Base-by-base conservation (phyloP, 2,797 vertebrate species). In the Microcaecilia unicolor region DNA sequence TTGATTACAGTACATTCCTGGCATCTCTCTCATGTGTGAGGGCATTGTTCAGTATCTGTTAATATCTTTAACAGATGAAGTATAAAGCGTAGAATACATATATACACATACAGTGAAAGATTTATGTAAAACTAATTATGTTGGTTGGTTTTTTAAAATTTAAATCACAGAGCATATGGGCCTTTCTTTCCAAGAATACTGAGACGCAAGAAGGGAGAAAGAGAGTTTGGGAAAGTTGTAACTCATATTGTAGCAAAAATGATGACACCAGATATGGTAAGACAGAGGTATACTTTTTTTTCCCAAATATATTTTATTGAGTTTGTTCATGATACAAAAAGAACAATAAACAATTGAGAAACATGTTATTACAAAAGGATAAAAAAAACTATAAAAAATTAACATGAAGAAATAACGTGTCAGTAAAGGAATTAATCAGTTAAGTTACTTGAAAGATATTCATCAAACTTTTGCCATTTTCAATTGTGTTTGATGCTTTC, bases 241-340 rank as follows among this genome's bases (percentile, higher is more conserved):
- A 80, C 73, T 28, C 71, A 76, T 23, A 65, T 76, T 30, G 74
- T 78, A 43, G 57, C 72, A 19, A 74, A 74, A 47, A 68, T 74
- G 31, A 69, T 75, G 55, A 72, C 67, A 26, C 51, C 65, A 19
- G 70, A 80, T 39, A 77, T 78, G 70, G 71, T 78, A 49, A 41
- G 34, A 30, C 25, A 18, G 26, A 48, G 41, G 31, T 37, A 30
- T 7, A 13, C 9, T 38, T 27, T 17, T 37, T 36, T n/a, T n/a
- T n/a, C n/a, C n/a, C n/a, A n/a, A n/a, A n/a, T n/a, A n/a, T n/a
- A n/a, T n/a, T n/a, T n/a, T n/a, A n/a, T n/a, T n/a, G n/a, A n/a
- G n/a, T n/a, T n/a, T n/a, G n/a, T n/a, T n/a, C n/a, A n/a, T n/a
- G n/a, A n/a, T n/a, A n/a, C n/a, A n/a, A n/a, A n/a, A n/a, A n/a